Base-by-base conservation (phyloP, 2,113 vertebrate species). In the Paracanthobrama guichenoti region DNA sequence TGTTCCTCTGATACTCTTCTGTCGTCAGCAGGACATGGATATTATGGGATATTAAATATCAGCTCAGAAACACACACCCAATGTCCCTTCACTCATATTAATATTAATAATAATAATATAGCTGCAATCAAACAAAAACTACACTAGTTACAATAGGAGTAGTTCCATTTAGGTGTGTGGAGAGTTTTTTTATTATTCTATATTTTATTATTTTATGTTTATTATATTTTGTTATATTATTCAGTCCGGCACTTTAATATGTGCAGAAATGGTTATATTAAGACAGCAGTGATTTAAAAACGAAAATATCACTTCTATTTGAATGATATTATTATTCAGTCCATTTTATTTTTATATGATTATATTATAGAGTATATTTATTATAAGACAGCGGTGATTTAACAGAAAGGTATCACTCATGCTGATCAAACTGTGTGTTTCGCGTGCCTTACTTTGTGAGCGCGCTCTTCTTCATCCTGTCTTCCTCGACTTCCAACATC, bases 401-500 rank as follows among this genome's bases (percentile, higher is more conserved):
- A 48, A 48, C 12, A 14, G 3, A 48, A 4, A 48, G n/a, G n/a
- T n/a, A n/a, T n/a, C n/a, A n/a, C n/a, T n/a, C n/a, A n/a, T n/a
- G n/a, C n/a, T n/a, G n/a, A n/a, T n/a, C n/a, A n/a, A n/a, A n/a
- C n/a, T n/a, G 46, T 26, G 44, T 83, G 53, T 18, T 13, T 13
- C 7, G 50, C 6, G 10, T 22, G 18, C n/a, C 92, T 89, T 75
- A 94, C 94, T 91, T 94, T 0, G 24, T 44, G 7, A 95, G 88
- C 0, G 93, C 88, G 26, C 94, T 95, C 20, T 24, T 88, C 67
- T 87, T 90, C 91, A 59, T 91, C 88, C 94, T 87, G 67, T 82
- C 26, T 44, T 93, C 88, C 16, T 95, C 94, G 2, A 0, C 87
- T 2, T 90, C 90, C 0, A 12, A 79, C 11, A 90, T 7, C 1